Evolutionary conservation across 2,888 invertebrate genomes (phyloP).

Genomic region (Adelognathus sp.): DNA sequence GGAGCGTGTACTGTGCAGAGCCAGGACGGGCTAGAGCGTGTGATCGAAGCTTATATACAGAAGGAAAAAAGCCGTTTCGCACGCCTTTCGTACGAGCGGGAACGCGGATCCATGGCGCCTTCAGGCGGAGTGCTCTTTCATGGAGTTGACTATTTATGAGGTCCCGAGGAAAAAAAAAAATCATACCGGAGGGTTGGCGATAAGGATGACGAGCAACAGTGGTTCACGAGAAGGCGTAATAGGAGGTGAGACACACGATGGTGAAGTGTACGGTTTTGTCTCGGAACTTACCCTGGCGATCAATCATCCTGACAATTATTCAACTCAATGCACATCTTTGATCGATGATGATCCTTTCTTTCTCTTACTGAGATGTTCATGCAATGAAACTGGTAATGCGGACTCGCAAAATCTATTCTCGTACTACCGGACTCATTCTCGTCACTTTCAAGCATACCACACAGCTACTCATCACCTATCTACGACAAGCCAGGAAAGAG

Average conservation of each 20-base stretch:
- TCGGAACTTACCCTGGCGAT: background rate
- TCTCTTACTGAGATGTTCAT: background rate
- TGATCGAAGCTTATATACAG: constrained; percentile 28
- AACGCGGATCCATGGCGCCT: constrained; percentile 7
- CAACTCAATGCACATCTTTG: background rate
- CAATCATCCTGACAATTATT: background rate
- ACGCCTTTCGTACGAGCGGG: background rate
- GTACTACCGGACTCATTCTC: too few species aligned
- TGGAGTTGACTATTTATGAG: constrained; percentile 39
- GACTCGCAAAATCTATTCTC: background rate
- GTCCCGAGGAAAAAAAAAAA: constrained; percentile 7
- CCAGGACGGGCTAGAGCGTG: background rate
- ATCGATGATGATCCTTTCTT: background rate
- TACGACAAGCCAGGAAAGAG: too few species aligned
- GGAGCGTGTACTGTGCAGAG: constrained; percentile 9
- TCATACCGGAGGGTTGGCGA: constrained; percentile 8
- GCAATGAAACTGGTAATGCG: background rate
- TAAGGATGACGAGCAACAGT: constrained; percentile 14
- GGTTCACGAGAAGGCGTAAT: background rate
- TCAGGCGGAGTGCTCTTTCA: constrained; percentile 35
- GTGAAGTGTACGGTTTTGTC: background rate
- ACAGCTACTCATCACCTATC: too few species aligned
- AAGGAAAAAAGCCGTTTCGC: constrained; percentile 17
- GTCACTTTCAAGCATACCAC: too few species aligned
- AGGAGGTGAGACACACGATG: background rate